Conservation (phyloP, 1,140 invertebrate genomes). For the Drosophila hydei region DNA sequence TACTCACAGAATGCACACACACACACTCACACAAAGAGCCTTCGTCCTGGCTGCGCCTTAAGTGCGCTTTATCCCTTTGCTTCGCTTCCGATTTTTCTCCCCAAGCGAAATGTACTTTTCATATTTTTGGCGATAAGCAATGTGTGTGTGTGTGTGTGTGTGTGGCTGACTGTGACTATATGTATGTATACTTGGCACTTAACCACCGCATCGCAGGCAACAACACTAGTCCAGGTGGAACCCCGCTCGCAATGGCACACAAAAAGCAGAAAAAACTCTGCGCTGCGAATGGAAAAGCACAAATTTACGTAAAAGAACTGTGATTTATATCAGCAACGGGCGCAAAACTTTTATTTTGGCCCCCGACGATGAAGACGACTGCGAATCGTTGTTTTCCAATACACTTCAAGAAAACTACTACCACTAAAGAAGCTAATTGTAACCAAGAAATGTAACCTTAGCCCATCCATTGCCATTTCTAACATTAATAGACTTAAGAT, state of each 20-base stretch:
- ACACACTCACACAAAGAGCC: not conserved
- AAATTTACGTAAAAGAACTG: slow-evolving; percentile 82
- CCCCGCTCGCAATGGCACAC: slow-evolving; percentile 10
- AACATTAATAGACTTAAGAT: too few relatives aligned
- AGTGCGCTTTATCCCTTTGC: slow-evolving; percentile 62
- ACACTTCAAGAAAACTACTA: not conserved
- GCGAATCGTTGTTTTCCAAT: slow-evolving; percentile 18
- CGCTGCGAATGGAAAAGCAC: slow-evolving; percentile 73
- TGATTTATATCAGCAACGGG: slow-evolving; percentile 70
- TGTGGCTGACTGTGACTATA: slow-evolving; percentile 5
- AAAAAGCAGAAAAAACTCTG: slow-evolving; percentile 29
- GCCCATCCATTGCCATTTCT: too few relatives aligned
- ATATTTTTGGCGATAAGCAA: slow-evolving; percentile 78
- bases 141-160: slow-evolving; percentile 23
- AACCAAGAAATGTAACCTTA: too few relatives aligned
- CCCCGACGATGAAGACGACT: slow-evolving; percentile 27
- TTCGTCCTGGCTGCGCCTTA: slow-evolving; percentile 47
- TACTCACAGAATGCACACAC: slow-evolving; percentile 38
- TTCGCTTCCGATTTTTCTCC: slow-evolving; percentile 20
- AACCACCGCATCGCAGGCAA: slow-evolving; percentile 33
- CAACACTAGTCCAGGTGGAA: slow-evolving; percentile 38
- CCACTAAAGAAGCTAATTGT: too few relatives aligned
- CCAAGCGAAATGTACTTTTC: slow-evolving; percentile 72
- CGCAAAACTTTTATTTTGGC: slow-evolving; percentile 76
- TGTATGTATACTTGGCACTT: slow-evolving; percentile 52